A percentile compares a stretch with the other conserved stretches of the same genome.
Conservation (phyloP, 2,113 vertebrate genomes). For the Neotoma lepida region DNA sequence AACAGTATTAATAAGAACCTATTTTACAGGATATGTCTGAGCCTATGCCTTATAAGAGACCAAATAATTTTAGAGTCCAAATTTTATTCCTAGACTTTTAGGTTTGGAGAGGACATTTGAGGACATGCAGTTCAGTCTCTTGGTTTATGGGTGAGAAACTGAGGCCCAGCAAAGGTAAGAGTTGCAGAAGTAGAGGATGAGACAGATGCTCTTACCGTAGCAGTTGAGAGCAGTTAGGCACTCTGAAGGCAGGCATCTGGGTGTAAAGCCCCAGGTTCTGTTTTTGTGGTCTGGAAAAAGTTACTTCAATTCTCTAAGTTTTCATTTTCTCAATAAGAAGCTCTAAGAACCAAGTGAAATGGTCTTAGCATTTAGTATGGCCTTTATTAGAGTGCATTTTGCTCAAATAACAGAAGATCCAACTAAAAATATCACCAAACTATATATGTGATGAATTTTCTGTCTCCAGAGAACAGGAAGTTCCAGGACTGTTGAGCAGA, state of each 20-base stretch:
- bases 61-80: background rate
- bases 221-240: background rate
- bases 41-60: background rate
- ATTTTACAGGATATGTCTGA: background rate
- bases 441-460: background rate
- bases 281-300: background rate
- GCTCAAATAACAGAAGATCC: slow-evolving; percentile 2
- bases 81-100: background rate
- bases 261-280: background rate
- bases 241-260: background rate
- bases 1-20: too few relatives aligned
- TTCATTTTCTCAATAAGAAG: background rate
- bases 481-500: background rate
- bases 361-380: background rate
- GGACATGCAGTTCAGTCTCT: background rate
- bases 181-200: background rate
- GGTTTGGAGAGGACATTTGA: background rate
- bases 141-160: background rate
- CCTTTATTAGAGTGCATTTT: background rate
- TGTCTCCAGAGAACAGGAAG: background rate
- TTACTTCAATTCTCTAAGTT: background rate
- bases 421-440: background rate
- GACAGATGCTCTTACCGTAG: background rate
- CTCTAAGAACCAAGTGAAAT: background rate
- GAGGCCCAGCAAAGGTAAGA: background rate